These are phyloP conservation scores for Thymallus thymallus DNA, from an alignment of 2,113 vertebrate species.

Conservation along the genomic window DNA sequence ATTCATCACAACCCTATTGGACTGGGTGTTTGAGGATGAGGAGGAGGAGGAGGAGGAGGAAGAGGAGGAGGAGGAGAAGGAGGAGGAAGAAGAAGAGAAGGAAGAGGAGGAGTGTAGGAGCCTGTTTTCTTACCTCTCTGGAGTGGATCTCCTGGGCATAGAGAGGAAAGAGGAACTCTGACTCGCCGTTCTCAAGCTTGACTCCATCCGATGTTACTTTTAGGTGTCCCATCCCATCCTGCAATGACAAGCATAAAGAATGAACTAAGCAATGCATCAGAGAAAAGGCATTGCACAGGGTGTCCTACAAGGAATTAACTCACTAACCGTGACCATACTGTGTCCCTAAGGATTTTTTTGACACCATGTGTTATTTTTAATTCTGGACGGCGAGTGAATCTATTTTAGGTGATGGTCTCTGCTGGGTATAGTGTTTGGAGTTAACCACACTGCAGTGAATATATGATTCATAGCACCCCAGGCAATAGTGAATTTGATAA, in stretches of 20 bases:
- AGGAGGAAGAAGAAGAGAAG: background rate
- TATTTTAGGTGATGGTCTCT: background rate
- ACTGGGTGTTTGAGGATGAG: background rate
- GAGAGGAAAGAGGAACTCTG: slow-evolving; percentile 90
- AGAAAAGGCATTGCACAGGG: background rate
- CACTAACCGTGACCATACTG: background rate
- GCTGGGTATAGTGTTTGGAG: too few relatives aligned
- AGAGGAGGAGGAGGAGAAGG: background rate
- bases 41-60: slow-evolving; percentile 9
- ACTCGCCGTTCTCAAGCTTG: slow-evolving; percentile 91
- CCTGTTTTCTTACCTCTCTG: slow-evolving; percentile 79
- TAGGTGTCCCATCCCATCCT: slow-evolving; percentile 93
- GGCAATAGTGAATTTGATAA: too few relatives aligned
- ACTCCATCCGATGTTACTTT: slow-evolving; percentile 85
- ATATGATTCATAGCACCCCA: too few relatives aligned
- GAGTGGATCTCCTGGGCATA: slow-evolving; percentile 94
- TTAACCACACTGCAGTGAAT: too few relatives aligned
- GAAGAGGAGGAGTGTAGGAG: slow-evolving; percentile 4
- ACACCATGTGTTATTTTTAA: background rate
- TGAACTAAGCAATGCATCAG: background rate
- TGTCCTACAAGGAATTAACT: background rate
- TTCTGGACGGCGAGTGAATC: background rate
- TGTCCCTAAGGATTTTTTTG: background rate
- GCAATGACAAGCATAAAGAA: slow-evolving; percentile 27
- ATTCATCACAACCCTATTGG: slow-evolving; percentile 22